Base-by-base conservation (phyloP, 92 coral and sea anemone genomes). In the Galaxea fascicularis region DNA sequence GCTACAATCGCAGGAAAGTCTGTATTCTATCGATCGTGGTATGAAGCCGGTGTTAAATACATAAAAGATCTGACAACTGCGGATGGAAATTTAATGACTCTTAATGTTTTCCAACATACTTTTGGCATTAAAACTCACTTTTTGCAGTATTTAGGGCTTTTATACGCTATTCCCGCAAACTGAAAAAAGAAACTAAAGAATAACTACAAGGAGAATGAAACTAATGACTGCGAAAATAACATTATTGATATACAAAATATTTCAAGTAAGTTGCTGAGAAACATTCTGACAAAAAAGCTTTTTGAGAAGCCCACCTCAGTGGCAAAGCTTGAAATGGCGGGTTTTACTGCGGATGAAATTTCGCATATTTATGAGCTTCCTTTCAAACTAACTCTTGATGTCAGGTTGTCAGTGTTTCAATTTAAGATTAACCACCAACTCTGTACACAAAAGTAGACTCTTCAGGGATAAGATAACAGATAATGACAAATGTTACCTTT, bases 401-500 rank as follows among this genome's bases (percentile, higher is more conserved):
- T 64, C 39, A 64, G 35, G 26, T 5, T 64, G 69, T 10, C 41
- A 25, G 2, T 26, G 28, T 64, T 64, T 26, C 71, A 65, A 65
- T 26, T 65, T 65, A 65, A 65, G n/a, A 26, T 65, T 16, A 65
- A 29, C n/a, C 71, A 65, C 71, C 0, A 27, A 17, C 26, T 65
- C 35, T 65, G 70, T 65, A 65, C 70, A 25, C 39, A 65, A 65
- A 65, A 65, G 70, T 17, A 65, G 17, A 9, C 70, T 65, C 54
- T 26, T 26, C 35, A 65, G 70, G 18, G 70, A 65, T 65, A 7
- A 17, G 41, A 10, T 65, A 65, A 28, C 41, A 7, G 70, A 65
- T 0, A 65, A 26, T 27, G 41, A 65, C 70, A 65, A 65, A 65
- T 65, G 70, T 28, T 65, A 65, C 70, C 70, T 28, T 65, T 28